These are phyloP conservation scores for Urechis unicinctus DNA, from an alignment of 2,888 invertebrate species.

Conservation along the genomic window DNA sequence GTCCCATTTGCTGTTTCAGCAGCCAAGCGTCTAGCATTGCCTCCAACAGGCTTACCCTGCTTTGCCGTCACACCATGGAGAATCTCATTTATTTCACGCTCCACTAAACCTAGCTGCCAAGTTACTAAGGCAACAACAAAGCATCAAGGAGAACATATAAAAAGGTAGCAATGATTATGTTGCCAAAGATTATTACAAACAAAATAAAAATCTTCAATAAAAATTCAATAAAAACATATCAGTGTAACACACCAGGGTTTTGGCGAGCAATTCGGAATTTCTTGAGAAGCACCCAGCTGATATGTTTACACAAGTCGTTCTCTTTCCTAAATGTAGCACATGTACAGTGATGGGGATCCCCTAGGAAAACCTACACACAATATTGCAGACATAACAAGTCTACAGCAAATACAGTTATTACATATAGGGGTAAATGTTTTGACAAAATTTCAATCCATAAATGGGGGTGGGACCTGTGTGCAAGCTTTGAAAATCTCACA, in stretches of 20 bases:
- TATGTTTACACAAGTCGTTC: constrained; percentile 49
- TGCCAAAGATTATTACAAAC: neutral
- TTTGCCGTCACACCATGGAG: constrained; percentile 28
- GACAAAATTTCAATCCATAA: too few species aligned
- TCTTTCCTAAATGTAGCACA: constrained; percentile 45
- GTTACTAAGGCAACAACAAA: constrained; percentile 30
- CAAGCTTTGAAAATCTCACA: too few species aligned
- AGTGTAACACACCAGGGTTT: constrained; percentile 32
- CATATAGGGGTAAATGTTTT: too few species aligned
- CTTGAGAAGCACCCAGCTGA: constrained; percentile 49
- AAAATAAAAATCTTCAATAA: too few species aligned
- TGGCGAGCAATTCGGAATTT: constrained; percentile 44
- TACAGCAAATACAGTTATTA: too few species aligned
- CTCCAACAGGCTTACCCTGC: constrained; percentile 16
- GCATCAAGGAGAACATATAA: neutral
- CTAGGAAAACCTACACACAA: constrained; percentile 41
- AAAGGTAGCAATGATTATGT: neutral
- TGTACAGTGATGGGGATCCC: constrained; percentile 49
- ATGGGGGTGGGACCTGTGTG: too few species aligned
- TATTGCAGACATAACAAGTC: too few species aligned
- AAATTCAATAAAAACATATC: neutral
- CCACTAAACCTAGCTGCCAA: constrained; percentile 50
- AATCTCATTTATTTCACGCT: constrained; percentile 47
- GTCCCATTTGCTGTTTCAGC: neutral
- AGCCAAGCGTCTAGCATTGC: constrained; percentile 8